A percentile compares a stretch with the other conserved stretches of the same genome.
Conservation (phyloP, 2,797 vertebrate genomes). For the Dromococcyx pavoninus region DNA sequence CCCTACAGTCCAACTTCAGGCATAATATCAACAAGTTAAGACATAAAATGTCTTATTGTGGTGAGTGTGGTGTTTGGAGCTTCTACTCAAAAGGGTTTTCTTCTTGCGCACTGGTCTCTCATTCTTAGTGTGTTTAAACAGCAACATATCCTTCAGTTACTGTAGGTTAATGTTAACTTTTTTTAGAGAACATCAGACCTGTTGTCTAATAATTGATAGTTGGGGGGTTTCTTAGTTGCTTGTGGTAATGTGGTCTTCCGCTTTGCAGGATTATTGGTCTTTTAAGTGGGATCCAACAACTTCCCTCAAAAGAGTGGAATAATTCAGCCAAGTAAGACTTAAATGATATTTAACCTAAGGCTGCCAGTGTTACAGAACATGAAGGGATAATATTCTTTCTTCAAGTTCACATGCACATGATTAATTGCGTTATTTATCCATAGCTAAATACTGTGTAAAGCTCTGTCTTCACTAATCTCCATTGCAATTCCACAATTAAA, state of each 20-base stretch:
- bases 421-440: constrained; percentile 36
- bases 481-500: background rate
- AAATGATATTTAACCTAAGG: constrained; percentile 66
- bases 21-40: background rate
- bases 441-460: background rate
- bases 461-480: background rate
- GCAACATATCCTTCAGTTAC: background rate
- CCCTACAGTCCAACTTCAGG: background rate
- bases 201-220: constrained; percentile 52
- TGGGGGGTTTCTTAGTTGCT: constrained; percentile 28
- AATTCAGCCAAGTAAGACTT: constrained; percentile 58
- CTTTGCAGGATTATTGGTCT: constrained; percentile 55
- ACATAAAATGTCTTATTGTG: background rate
- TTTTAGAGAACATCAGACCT: background rate
- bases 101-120: background rate
- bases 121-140: background rate
- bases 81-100: background rate
- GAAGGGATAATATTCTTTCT: constrained; percentile 20
- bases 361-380: constrained; percentile 33
- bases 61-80: background rate
- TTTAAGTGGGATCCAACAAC: constrained; percentile 66
- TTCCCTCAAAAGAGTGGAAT: constrained; percentile 65
- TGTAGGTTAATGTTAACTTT: background rate
- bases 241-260: constrained; percentile 68
- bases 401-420: background rate